These are phyloP conservation scores for Allophyes oxyacanthae DNA, from an alignment of 2,888 invertebrate genomes.

Conservation along the genomic window DNA sequence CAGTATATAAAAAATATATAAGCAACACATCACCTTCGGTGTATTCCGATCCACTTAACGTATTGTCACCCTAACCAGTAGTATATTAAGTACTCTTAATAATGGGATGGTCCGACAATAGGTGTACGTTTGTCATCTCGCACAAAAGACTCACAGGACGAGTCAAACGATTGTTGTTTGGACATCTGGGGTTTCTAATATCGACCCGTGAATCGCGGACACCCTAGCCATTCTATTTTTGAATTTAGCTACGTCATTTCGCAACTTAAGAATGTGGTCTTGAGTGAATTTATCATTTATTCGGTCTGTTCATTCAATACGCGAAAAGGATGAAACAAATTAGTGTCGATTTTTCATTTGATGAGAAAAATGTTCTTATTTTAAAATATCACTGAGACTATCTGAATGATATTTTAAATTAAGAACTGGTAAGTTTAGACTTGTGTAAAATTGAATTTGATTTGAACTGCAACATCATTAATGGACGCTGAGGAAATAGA, in stretches of 20 bases:
- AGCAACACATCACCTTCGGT: not conserved
- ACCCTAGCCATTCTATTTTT: conserved; percentile 67
- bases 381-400: not conserved
- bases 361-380: not conserved
- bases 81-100: conserved; percentile 84
- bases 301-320: conserved; percentile 26
- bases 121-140: conserved; percentile 74
- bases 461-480: too few species aligned
- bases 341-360: conserved; percentile 35
- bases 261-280: conserved; percentile 62
- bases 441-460: too few species aligned
- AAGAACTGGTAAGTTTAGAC: too few species aligned
- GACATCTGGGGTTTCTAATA: conserved; percentile 85
- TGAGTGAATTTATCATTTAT: conserved; percentile 57
- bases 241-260: conserved; percentile 71
- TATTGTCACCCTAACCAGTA: conserved; percentile 69
- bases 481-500: too few species aligned
- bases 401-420: not conserved
- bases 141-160: conserved; percentile 72
- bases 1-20: too few species aligned
- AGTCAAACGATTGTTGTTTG: conserved; percentile 80
- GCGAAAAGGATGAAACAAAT: conserved; percentile 44
- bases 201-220: conserved; percentile 67
- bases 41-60: conserved; percentile 13
- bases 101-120: conserved; percentile 78